Base-by-base conservation (phyloP, 2,113 vertebrate species). In the Bucco capensis region DNA sequence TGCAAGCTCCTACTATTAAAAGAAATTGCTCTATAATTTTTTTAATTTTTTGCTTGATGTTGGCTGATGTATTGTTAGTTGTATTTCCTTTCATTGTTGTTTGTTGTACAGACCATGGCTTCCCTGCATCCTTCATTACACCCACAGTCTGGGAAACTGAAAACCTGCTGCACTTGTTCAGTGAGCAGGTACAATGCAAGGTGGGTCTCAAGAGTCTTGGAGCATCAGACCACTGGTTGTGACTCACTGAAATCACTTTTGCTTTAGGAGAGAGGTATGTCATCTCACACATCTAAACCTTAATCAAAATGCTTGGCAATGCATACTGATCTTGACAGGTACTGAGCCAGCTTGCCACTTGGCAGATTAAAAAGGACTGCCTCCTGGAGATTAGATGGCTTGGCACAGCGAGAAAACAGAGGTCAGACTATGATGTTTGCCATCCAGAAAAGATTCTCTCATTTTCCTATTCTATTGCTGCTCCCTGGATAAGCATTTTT, bases 401-500 rank as follows among this genome's bases (percentile, higher is more conserved):
- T 96, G 95, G 95, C 95, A 96, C 91, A 77, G 95, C 2, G 7
- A 95, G 88, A 93, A 73, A 78, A 87, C 62, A 79, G 77, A 95
- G 93, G 90, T 96, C 95, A 96, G 90, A 58, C 74, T 54, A 82
- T 4, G 5, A 84, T 85, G 89, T 87, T 93, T 95, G 93, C 93
- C 81, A 94, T 85, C 81, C 74, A 69, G 40, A 90, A 93, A 90
- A 83, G 90, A 96, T 70, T 53, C 66, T 82, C 78, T 93, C 77
- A 70, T 96, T 94, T 93, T 89, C 86, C 77, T 44, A 37, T 50
- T 86, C 77, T 82, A 19, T 89, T 3, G 11, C 74, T 73, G 89
- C 54, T 96, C 90, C 86, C 92, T 92, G 66, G 88, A 87, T 89
- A 93, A 96, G 89, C 81, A 74, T 93, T 96, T 88, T 95, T 96